Conservation (phyloP, 2,113 vertebrate genomes). For the Pogonocichla stellata region DNA sequence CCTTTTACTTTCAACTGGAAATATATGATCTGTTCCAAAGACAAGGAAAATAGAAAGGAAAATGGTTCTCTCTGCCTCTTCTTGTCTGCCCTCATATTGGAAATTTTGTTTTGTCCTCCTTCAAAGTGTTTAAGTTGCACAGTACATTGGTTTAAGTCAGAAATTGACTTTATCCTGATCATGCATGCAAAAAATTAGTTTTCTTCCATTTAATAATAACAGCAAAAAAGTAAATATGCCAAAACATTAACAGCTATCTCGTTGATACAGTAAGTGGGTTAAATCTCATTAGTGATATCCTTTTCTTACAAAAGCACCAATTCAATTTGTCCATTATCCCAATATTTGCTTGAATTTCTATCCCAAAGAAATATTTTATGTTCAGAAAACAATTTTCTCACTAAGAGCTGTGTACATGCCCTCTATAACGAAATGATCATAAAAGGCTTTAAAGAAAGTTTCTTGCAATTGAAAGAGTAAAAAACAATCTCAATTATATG, state of each 20-base stretch:
- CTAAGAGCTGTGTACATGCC: neutral
- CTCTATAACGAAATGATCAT: neutral
- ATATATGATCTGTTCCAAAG: neutral
- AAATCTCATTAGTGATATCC: neutral
- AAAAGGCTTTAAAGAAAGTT: neutral
- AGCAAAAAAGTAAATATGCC: neutral
- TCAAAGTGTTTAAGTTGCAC: neutral
- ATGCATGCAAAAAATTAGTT: neutral
- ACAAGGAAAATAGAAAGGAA: neutral
- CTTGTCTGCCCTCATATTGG: neutral
- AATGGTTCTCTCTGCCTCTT: neutral
- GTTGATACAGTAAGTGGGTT: neutral
- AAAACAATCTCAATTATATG: neutral
- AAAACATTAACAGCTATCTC: neutral
- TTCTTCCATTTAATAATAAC: neutral
- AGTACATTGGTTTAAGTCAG: neutral
- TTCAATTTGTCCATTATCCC: neutral
- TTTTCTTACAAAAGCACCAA: neutral
- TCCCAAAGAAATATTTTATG: neutral
- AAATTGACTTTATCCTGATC: neutral
- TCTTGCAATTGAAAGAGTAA: neutral
- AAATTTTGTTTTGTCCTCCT: neutral
- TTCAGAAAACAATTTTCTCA: neutral
- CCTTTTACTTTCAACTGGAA: neutral
- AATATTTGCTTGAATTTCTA: neutral